Conservation (phyloP, 2,888 invertebrate species). For the Cynaeus angustus region DNA sequence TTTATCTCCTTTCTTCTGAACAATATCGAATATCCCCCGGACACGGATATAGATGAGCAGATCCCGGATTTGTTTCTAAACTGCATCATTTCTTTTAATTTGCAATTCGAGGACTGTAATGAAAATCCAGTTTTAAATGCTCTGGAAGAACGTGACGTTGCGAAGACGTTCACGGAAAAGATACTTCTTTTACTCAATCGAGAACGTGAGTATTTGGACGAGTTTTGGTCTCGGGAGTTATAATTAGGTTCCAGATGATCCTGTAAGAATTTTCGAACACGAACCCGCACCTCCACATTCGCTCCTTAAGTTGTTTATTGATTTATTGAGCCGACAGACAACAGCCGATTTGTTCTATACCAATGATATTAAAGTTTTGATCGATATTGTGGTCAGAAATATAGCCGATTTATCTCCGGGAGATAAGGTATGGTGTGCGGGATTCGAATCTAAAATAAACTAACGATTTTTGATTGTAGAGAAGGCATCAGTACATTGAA, state of each 20-base stretch:
- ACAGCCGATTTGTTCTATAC: constrained; percentile 94
- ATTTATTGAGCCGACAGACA: constrained; percentile 85
- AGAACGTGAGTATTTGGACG: constrained; percentile 80
- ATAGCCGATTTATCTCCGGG: constrained; percentile 92
- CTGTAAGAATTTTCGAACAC: constrained; percentile 89
- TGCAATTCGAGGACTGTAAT: constrained; percentile 82
- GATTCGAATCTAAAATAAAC: neutral
- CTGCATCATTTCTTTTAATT: constrained; percentile 89
- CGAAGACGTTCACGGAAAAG: constrained; percentile 94
- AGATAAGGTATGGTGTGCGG: constrained; percentile 78
- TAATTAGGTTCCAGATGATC: constrained; percentile 80
- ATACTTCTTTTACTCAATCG: constrained; percentile 89
- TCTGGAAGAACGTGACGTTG: constrained; percentile 79
- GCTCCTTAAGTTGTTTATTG: constrained; percentile 90
- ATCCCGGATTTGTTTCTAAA: constrained; percentile 90
- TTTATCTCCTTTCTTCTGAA: constrained; percentile 88
- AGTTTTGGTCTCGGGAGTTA: neutral
- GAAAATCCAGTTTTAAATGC: constrained; percentile 84
- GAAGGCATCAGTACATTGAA: constrained; percentile 85
- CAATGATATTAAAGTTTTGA: constrained; percentile 94
- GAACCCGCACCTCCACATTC: constrained; percentile 87
- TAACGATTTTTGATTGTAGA: constrained; percentile 70
- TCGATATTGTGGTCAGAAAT: constrained; percentile 94
- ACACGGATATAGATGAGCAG: constrained; percentile 87
- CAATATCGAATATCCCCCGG: constrained; percentile 86